Conservation (phyloP, 2,113 vertebrate species). For the Proterorhinus semilunaris region DNA sequence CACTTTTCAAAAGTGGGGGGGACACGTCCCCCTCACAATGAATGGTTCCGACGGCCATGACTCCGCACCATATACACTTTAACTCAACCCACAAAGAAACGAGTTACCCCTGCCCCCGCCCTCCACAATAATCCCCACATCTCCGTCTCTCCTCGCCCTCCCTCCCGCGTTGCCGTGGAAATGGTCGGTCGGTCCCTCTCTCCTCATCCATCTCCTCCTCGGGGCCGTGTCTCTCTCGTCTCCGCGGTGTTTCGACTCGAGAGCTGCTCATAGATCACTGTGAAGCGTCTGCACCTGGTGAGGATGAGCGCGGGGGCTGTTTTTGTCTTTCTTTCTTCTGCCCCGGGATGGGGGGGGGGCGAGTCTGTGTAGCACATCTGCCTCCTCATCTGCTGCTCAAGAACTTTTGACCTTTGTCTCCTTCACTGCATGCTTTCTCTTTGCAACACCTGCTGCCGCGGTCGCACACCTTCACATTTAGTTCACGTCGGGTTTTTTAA, state of each 20-base stretch:
- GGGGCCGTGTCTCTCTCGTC: not conserved
- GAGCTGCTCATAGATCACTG: not conserved
- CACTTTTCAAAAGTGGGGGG: no score
- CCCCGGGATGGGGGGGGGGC: no score
- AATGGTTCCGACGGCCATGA: no score
- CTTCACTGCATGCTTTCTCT: slow-evolving; percentile 8
- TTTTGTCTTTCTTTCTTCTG: no score
- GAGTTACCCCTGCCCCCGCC: not conserved
- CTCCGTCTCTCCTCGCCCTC: not conserved
- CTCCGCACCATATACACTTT: no score
- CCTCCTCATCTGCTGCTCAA: slow-evolving; percentile 62
- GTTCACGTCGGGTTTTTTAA: not conserved
- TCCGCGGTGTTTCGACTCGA: not conserved
- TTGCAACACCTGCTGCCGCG: slow-evolving; percentile 22
- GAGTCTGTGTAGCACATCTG: slow-evolving; percentile 54
- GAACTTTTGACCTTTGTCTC: slow-evolving; percentile 31
- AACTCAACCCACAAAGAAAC: no score
- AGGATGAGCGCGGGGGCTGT: slow-evolving; percentile 2
- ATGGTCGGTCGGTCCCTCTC: not conserved
- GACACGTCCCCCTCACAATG: no score
- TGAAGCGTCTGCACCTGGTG: slow-evolving; percentile 1
- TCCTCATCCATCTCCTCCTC: slow-evolving; percentile 2
- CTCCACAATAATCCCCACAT: not conserved
- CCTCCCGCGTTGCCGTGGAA: slow-evolving; percentile 2
- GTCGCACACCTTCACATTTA: not conserved